Base-by-base conservation (phyloP, 2,888 invertebrate species). In the Lasioglossum lativentre region DNA sequence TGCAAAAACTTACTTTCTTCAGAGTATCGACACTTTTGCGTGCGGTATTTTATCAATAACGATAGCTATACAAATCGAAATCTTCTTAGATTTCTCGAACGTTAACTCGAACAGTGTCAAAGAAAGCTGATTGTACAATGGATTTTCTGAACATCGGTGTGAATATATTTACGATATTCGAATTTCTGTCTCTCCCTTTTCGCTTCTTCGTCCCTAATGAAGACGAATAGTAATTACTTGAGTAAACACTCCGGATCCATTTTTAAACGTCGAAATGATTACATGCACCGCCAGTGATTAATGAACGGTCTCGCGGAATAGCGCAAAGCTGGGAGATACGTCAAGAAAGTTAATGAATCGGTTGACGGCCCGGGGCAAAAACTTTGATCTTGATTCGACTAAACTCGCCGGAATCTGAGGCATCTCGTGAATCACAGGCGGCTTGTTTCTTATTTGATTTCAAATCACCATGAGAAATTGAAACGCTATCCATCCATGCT, bases 391-490 rank as follows among this genome's bases (percentile, higher is more conserved):
- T 34, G 42, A n/a, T 45, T 78, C n/a, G 30, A 23, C 38, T 8
- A 12, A 52, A 56, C 47, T 59, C 27, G 12, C n/a, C 40, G 30
- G 30, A 72, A 45, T 45, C 66, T 63, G 47, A 52, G 34, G 27
- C 16, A 30, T 30, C 27, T n/a, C 34, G n/a, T 40, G 71, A 59
- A 47, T 77, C 68, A 68, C 76, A 27, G 27, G 30, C 66, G 38
- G 47, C 19, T 47, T 47, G 76, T 47, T 77, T 77, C 75, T 76
- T 77, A 77, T 77, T 68, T 68, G 45, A 77, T 47, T 68, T 27
- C 2, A 4, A 47, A n/a, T 14, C 2, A 34, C 12, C 12, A 1
- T 19, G 34, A 68, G 34, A 77, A 47, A 77, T 47, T 42, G 47
- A 38, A n/a, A 34, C n/a, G 10, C 30, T 47, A 45, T 52, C 38